Percentiles rank a stretch among this genome's conserved stretches.
Evolutionary conservation across 2,113 vertebrate genomes (phyloP).

Genomic region (Sebastes schlegelii): DNA sequence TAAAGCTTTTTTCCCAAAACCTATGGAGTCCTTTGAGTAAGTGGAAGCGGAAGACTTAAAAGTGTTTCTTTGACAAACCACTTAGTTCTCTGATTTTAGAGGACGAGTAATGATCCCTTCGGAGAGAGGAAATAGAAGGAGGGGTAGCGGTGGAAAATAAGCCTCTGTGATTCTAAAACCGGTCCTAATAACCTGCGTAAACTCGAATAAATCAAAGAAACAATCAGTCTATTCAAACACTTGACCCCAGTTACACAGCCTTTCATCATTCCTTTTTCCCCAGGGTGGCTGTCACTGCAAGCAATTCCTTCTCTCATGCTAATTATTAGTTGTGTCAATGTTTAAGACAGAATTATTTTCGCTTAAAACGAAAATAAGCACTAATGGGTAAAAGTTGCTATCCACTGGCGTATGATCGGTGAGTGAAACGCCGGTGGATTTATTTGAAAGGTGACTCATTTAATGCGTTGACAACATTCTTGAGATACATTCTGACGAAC

Average conservation of each 20-base stretch:
- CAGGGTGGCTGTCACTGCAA: slow-evolving; percentile 42
- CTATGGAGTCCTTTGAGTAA: slow-evolving; percentile 62
- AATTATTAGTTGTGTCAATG: slow-evolving; percentile 58
- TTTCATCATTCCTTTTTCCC: slow-evolving; percentile 60
- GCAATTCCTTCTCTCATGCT: slow-evolving; percentile 37
- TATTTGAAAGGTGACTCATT: background rate
- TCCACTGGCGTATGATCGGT: background rate
- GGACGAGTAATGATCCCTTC: slow-evolving; percentile 65
- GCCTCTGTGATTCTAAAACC: slow-evolving; percentile 51
- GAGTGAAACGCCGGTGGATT: slow-evolving; percentile 7
- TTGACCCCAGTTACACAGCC: slow-evolving; percentile 66
- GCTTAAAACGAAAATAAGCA: slow-evolving; percentile 26
- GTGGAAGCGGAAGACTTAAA: slow-evolving; percentile 58
- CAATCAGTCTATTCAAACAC: slow-evolving; percentile 62
- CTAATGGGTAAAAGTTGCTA: slow-evolving; percentile 37
- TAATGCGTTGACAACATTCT: background rate
- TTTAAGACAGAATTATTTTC: slow-evolving; percentile 50
- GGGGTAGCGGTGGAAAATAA: slow-evolving; percentile 40
- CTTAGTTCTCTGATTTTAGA: slow-evolving; percentile 69
- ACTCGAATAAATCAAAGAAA: slow-evolving; percentile 65
- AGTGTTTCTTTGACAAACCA: slow-evolving; percentile 75
- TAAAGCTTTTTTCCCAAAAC: slow-evolving; percentile 65
- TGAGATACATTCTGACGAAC: background rate
- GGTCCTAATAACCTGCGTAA: slow-evolving; percentile 64
- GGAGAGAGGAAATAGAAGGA: slow-evolving; percentile 16